Conservation (phyloP, 2,113 vertebrate species). For the Saguinus imperator region DNA sequence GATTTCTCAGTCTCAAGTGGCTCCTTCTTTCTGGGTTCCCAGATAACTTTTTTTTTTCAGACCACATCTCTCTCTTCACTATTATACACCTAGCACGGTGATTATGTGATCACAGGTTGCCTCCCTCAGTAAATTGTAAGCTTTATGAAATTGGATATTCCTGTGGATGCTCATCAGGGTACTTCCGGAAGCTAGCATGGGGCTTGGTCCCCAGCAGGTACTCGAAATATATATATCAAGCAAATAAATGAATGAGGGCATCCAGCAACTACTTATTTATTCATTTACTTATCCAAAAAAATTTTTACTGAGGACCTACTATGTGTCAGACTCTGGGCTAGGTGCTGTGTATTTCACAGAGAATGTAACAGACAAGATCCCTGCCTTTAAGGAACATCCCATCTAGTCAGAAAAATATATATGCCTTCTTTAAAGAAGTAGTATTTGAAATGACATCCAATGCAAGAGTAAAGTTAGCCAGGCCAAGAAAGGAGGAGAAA, state of each 20-base stretch:
- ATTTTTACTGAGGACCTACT: neutral
- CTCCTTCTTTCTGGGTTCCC: neutral
- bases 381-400: neutral
- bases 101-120: neutral
- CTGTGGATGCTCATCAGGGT: neutral
- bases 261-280: neutral
- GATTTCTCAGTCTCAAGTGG: neutral
- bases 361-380: neutral
- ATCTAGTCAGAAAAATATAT: neutral
- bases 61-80: neutral
- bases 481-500: neutral
- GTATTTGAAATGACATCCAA: neutral
- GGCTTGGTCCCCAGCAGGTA: neutral
- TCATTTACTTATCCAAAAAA: neutral
- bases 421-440: neutral
- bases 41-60: neutral
- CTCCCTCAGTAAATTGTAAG: neutral
- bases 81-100: neutral
- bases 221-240: neutral
- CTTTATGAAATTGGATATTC: neutral
- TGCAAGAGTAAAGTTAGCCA: neutral
- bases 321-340: neutral
- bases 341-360: neutral
- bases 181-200: neutral
- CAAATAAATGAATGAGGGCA: neutral